Evolutionary conservation across 2,797 vertebrate species (phyloP).

Genomic region (Leptatherina wallacei): DNA sequence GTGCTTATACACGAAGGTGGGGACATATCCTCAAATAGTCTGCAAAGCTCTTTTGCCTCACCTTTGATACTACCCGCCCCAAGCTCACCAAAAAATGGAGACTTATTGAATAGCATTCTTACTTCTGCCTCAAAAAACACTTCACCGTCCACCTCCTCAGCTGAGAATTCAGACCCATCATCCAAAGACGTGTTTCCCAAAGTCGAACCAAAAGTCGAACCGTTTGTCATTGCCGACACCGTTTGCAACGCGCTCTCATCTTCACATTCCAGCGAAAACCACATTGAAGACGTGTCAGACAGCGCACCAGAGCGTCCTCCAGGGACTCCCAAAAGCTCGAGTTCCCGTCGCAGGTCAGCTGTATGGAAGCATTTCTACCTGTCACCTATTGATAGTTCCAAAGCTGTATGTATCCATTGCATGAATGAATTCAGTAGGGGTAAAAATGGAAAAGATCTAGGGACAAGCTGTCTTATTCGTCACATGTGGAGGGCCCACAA

Average conservation of each 20-base stretch:
- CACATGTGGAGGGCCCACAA: conserved; percentile 98
- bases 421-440: conserved; percentile 98
- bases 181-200: conserved; percentile 88
- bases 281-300: conserved; percentile 86
- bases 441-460: conserved; percentile 97
- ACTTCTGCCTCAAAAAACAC: conserved; percentile 81
- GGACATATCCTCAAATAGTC: conserved; percentile 77
- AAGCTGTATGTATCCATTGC: conserved; percentile 97
- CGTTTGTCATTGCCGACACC: conserved; percentile 78
- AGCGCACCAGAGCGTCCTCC: conserved; percentile 81
- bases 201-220: conserved; percentile 87
- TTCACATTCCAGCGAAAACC: conserved; percentile 82
- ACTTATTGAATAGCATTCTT: conserved; percentile 74
- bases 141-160: conserved; percentile 87
- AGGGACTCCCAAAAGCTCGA: conserved; percentile 88
- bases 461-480: conserved; percentile 96
- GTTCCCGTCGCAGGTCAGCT: conserved; percentile 92
- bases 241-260: conserved; percentile 73
- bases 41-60: conserved; percentile 74
- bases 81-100: conserved; percentile 87
- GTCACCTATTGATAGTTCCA: conserved; percentile 94
- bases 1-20: conserved; percentile 88
- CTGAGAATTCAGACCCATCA: conserved; percentile 84
- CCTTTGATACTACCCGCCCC: conserved; percentile 84
- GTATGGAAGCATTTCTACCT: conserved; percentile 99